A percentile compares a stretch with the other conserved stretches of the same genome.
Conservation (phyloP, 2,797 vertebrate genomes). For the Propithecus deckenii region DNA sequence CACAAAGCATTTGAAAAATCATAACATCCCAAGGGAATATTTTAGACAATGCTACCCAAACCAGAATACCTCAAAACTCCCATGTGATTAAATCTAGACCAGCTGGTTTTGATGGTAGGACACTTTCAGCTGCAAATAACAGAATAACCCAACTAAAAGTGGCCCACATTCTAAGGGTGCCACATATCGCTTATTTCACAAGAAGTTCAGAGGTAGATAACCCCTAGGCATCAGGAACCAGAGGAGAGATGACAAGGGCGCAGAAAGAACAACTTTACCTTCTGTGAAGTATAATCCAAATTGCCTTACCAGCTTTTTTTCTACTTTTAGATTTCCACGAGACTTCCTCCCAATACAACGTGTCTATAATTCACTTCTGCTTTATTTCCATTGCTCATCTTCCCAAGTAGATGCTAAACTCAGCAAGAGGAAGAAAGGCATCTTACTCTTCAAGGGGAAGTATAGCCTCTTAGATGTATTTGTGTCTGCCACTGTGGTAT, state of each 20-base stretch:
- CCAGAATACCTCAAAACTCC: background rate
- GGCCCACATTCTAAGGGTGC: background rate
- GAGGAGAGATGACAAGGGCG: background rate
- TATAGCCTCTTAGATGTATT: background rate
- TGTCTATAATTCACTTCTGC: background rate
- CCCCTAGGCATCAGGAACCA: background rate
- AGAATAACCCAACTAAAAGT: background rate
- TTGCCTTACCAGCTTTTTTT: background rate
- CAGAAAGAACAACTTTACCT: background rate
- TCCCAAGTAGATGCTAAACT: background rate
- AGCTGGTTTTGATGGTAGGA: slow-evolving; percentile 26
- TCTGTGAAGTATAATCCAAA: background rate
- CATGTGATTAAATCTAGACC: slow-evolving; percentile 24
- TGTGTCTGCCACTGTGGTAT: background rate
- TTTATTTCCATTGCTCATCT: background rate
- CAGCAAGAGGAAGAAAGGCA: background rate
- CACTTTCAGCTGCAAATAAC: background rate
- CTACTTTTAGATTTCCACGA: background rate
- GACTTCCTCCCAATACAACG: background rate
- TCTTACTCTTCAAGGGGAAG: background rate
- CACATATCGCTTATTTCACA: background rate
- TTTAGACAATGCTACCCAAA: slow-evolving; percentile 19
- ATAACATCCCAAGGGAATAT: background rate
- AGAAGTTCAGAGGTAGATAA: background rate
- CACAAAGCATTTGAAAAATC: slow-evolving; percentile 30